A percentile compares a stretch with the other conserved stretches of the same genome.
Conservation (phyloP, 2,888 invertebrate genomes). For the Oscheius myriophilus region DNA sequence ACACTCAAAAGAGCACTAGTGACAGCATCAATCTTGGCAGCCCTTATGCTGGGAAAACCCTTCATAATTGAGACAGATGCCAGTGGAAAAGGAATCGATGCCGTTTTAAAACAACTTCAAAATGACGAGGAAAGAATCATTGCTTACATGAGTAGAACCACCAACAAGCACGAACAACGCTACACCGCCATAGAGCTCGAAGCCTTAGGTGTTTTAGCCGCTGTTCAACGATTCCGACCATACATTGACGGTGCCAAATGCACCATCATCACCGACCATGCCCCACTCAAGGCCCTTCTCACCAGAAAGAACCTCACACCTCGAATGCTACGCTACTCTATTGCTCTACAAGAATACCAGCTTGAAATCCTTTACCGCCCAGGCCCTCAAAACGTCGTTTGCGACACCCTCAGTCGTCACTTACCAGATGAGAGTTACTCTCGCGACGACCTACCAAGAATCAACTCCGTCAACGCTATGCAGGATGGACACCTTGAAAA, state of each 20-base stretch:
- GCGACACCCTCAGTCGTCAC: slow-evolving; percentile 23
- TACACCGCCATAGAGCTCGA: slow-evolving; percentile 36
- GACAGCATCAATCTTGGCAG: slow-evolving; percentile 28
- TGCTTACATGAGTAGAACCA: slow-evolving; percentile 26
- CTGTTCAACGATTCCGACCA: slow-evolving; percentile 28
- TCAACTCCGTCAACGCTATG: not conserved
- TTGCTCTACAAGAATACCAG: slow-evolving; percentile 20
- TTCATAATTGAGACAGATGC: slow-evolving; percentile 39
- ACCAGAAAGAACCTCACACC: slow-evolving; percentile 17
- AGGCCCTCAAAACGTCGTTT: slow-evolving; percentile 27
- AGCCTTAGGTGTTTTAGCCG: slow-evolving; percentile 31
- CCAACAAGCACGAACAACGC: slow-evolving; percentile 22
- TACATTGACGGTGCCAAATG: slow-evolving; percentile 32
- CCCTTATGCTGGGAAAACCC: slow-evolving; percentile 26
- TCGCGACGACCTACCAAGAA: not conserved
- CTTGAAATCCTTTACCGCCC: slow-evolving; percentile 32
- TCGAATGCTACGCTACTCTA: slow-evolving; percentile 27
- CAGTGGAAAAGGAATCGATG: slow-evolving; percentile 32
- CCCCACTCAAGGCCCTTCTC: slow-evolving; percentile 30
- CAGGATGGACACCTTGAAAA: not conserved
- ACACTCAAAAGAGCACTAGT: slow-evolving; percentile 13
- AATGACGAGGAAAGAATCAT: slow-evolving; percentile 20
- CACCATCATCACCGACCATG: slow-evolving; percentile 32
- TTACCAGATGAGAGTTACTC: not conserved
- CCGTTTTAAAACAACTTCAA: slow-evolving; percentile 29